Base-by-base conservation (phyloP, 2,797 vertebrate species). In the Amphiprion clarkii region DNA sequence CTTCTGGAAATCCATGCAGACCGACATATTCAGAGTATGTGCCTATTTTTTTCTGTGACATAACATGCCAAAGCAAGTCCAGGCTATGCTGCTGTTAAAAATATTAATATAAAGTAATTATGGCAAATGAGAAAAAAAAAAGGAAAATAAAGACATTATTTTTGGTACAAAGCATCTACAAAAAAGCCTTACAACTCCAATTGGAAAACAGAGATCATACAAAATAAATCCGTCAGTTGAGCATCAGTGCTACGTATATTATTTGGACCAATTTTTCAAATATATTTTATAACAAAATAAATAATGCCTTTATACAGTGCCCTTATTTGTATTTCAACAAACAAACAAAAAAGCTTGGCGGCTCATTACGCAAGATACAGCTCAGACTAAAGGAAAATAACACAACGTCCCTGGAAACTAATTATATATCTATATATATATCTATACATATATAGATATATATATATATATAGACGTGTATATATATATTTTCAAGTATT, bases 101-200 rank as follows among this genome's bases (percentile, higher is more conserved):
- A 94, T 93, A 94, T 93, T 94, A 89, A 95, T 94, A 93, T 89
- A 91, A 92, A 90, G 90, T 91, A 91, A 92, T 86, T 93, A 92
- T 85, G 92, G 92, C 84, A 87, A 92, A 93, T 67, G 63, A 88
- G 86, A 84, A 74, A 81, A 40, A 25, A 87, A 87, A 56, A 63
- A 78, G 25, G 14, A 72, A 87, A 86, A 84, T 90, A 89, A 87
- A 88, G 76, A 86, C 91, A 89, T 87, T 89, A 92, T 95, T 95
- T 97, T 97, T 97, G 96, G 96, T 96, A 97, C 96, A 96, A 96
- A 96, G 96, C 96, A 96, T 96, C 96, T 96, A 97, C 92, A 94
- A 95, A 96, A 95, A 97, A 96, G 95, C 94, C 95, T 95, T 94
- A 95, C 92, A 95, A 95, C 92, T 96, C 95, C 95, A 96, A 96